Evolutionary conservation across 2,797 vertebrate species (phyloP).

Genomic region (Myotis myotis): DNA sequence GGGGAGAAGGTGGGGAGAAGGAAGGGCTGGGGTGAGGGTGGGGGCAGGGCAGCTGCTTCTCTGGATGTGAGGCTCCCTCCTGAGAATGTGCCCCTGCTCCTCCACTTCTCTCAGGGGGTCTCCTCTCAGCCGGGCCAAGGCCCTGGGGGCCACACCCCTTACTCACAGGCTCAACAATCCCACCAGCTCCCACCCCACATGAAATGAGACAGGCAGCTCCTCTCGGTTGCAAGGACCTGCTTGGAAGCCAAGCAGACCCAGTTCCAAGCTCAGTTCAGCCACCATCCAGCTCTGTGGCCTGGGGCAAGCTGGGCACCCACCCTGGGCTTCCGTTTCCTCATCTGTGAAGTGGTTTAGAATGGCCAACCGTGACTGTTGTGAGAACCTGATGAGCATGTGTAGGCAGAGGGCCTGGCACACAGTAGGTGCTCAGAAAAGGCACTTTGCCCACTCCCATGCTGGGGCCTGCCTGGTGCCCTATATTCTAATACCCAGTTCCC

Average conservation of each 20-base stretch:
- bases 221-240: background rate
- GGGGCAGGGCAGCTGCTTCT: background rate
- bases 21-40: background rate
- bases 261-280: background rate
- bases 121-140: background rate
- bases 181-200: background rate
- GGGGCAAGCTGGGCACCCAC: background rate
- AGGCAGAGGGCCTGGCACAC: too few species aligned
- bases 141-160: background rate
- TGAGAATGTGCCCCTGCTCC: background rate
- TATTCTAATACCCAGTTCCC: rapidly evolving
- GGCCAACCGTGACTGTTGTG: too few species aligned
- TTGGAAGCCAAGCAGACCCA: background rate
- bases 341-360: too few species aligned
- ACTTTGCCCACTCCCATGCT: rapidly evolving
- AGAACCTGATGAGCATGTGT: too few species aligned
- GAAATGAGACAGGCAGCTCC: background rate
- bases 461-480: rapidly evolving
- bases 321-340: too few species aligned
- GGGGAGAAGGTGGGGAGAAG: background rate
- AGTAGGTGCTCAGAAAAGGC: background rate
- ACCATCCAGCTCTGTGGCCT: background rate
- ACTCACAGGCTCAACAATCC: background rate
- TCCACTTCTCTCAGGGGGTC: background rate
- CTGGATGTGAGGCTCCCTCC: background rate